Evolutionary conservation across 2,888 invertebrate species (phyloP), one percentile per base, ranked within the genome.

Genomic region (Caenorhabditis uteleia): DNA sequence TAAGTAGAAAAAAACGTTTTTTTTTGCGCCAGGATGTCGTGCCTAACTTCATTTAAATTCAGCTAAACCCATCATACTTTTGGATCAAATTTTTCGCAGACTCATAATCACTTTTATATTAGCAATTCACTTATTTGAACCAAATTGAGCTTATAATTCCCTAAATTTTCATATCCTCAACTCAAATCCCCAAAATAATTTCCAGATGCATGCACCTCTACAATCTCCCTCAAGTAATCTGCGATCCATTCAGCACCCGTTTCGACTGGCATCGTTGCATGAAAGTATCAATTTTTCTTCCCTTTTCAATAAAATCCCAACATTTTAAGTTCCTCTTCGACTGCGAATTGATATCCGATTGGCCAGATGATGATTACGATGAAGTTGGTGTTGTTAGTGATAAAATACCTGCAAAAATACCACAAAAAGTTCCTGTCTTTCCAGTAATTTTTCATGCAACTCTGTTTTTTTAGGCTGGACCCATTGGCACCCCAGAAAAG

Each of bases 291-390:
- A 25, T 39, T 29, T 20, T 29, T 20, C 26, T 29, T 4, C 23
- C 20, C 12, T 20, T 16, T 43, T 43, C 6, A 33, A 14, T 46
- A 16, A 6, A 18, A 27, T 29, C 14, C 25, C 16, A 23, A 14
- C 18, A 10, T 14, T 29, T 64, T 29, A 36, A 71, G 68, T 77
- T 77, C 47, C 59, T 77, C 14, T 75, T 77, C 64, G 77, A 77
- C 38, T 77, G 77, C 33, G 77, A 77, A 43, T 45, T 77, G 4
- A 72, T 77, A 36, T 75, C 75, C 31, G 73, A 75, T 25, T 77
- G 74, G 51, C 57, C 61, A 14, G 73, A 66, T 12, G 77, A 77
- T 25, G 70, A 74, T 10, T 54, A 62, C 25, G 68, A 61, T 18
- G 57, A 61, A 16, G 49, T 51, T n/a, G 67, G 66, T 12, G 51